Percentiles rank a stretch among this genome's conserved stretches.
phyloP scores from a whole-genome alignment of 2,113 vertebrate genomes.

The Seriola aureovittata region DNA sequence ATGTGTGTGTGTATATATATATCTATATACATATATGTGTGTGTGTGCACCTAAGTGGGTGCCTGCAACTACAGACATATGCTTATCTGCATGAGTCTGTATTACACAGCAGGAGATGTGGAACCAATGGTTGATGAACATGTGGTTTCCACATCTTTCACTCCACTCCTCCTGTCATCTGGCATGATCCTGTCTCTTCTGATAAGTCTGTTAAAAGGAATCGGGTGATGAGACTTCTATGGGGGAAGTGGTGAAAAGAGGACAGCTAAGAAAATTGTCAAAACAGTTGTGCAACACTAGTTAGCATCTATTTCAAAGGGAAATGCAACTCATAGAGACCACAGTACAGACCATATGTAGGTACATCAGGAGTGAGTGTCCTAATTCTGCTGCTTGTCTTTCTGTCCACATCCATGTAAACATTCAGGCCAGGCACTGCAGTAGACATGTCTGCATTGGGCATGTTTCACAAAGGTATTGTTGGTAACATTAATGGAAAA shows the following conservation, averaged over 20 bases:
- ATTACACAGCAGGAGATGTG: slow-evolving; percentile 42
- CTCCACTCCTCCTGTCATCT: slow-evolving; percentile 64
- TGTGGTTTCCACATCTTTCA: slow-evolving; percentile 77
- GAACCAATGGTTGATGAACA: slow-evolving; percentile 64
- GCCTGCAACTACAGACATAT: slow-evolving; percentile 10
- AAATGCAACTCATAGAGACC: background rate
- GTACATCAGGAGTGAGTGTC: background rate
- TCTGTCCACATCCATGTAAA: slow-evolving; percentile 2
- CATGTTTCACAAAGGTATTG: background rate
- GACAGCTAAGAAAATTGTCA: slow-evolving; percentile 17
- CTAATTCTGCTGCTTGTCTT: slow-evolving; percentile 11
- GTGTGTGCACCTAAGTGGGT: background rate
- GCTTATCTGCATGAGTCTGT: slow-evolving; percentile 29
- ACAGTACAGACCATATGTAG: background rate
- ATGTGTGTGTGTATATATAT: no score
- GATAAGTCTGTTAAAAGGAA: slow-evolving; percentile 75
- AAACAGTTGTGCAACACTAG: slow-evolving; percentile 11
- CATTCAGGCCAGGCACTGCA: background rate
- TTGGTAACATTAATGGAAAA: slow-evolving; percentile 35
- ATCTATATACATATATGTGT: background rate
- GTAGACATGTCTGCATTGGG: slow-evolving; percentile 1
- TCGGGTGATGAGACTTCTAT: slow-evolving; percentile 63
- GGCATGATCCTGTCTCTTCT: slow-evolving; percentile 62
- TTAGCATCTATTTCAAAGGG: background rate
- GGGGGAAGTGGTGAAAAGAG: slow-evolving; percentile 65